Percentiles rank a stretch among this genome's conserved stretches.
phyloP scores from a whole-genome alignment of 2,797 vertebrate genomes.

The Amblyraja radiata region DNA sequence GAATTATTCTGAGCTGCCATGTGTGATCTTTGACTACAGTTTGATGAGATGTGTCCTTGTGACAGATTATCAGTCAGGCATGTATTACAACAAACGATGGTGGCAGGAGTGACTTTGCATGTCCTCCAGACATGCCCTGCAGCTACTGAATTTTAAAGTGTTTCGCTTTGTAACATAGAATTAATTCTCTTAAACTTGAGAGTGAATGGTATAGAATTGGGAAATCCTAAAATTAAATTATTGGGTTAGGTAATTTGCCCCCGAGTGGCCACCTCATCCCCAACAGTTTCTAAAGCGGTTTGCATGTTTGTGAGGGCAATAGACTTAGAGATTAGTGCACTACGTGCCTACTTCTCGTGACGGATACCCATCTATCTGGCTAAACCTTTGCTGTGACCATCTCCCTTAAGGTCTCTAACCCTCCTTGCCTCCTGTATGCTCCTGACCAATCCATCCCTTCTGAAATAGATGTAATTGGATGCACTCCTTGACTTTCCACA shows the following conservation, averaged over 20 bases:
- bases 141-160: not conserved
- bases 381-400: no score
- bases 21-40: not conserved
- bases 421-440: no score
- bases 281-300: not conserved
- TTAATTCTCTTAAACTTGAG: not conserved
- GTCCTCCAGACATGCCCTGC: not conserved
- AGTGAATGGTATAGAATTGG: not conserved
- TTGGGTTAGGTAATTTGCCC: not conserved
- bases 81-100: not conserved
- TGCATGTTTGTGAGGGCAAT: not conserved
- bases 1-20: not conserved
- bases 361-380: no score
- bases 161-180: not conserved
- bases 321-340: no score
- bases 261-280: no score
- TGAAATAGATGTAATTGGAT: no score
- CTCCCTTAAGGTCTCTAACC: no score
- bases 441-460: no score
- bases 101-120: not conserved
- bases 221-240: not conserved
- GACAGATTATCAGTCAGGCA: not conserved
- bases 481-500: no score
- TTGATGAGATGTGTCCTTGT: not conserved
- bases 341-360: no score